phyloP scores from a whole-genome alignment of 2,797 vertebrate genomes.

The Schizopygopsis malacanthus region DNA sequence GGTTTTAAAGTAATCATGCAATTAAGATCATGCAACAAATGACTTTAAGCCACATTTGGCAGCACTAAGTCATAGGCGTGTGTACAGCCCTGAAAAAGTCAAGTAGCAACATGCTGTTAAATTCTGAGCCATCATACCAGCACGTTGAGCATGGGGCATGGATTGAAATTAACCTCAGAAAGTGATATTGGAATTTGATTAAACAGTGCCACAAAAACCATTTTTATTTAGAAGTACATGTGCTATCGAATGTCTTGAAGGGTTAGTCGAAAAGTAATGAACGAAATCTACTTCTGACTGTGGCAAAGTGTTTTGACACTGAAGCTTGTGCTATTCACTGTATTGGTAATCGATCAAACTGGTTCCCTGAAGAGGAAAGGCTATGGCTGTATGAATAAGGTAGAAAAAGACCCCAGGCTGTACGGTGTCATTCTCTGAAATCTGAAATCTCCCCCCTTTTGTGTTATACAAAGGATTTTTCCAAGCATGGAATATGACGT shows the following conservation, averaged over 20 bases:
- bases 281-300: not conserved
- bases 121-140: conserved; percentile 55
- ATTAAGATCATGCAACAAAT: not conserved
- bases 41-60: conserved; percentile 23
- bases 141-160: conserved; percentile 9
- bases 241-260: not conserved
- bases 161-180: not conserved
- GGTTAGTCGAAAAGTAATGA: not conserved
- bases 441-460: conserved; percentile 23
- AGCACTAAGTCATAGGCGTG: conserved; percentile 24
- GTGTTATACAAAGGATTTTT: conserved; percentile 11
- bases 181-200: not conserved
- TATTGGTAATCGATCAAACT: conserved; percentile 19
- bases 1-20: conserved; percentile 1
- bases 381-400: not conserved
- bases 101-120: conserved; percentile 56
- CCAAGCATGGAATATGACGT: not conserved
- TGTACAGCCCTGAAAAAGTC: conserved; percentile 47
- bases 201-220: not conserved
- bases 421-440: not conserved
- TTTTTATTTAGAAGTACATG: not conserved
- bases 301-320: conserved; percentile 13
- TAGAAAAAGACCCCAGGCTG: not conserved
- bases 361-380: conserved; percentile 4
- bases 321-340: conserved; percentile 12